Conservation (phyloP, 1,140 invertebrate genomes). For the Drosophila kohkoa region DNA sequence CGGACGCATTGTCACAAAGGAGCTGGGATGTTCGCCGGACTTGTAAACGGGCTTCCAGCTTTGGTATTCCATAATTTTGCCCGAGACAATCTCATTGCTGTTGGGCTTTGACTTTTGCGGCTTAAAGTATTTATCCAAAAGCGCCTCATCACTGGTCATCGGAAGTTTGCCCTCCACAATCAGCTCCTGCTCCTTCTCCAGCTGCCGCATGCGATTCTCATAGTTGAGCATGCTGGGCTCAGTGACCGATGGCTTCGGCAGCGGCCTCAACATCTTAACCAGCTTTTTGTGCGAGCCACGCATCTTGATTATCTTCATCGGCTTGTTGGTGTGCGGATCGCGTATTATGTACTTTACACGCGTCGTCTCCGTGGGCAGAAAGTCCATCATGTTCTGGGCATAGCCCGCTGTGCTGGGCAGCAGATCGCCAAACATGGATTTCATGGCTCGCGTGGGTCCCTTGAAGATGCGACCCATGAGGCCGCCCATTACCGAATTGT, state of each 20-base stretch:
- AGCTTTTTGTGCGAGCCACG: slow-evolving; percentile 69
- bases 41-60: slow-evolving; percentile 76
- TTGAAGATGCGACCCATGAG: slow-evolving; percentile 69
- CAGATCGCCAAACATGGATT: slow-evolving; percentile 65
- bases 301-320: slow-evolving; percentile 78
- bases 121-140: slow-evolving; percentile 70
- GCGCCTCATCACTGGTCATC: slow-evolving; percentile 60
- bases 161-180: slow-evolving; percentile 75
- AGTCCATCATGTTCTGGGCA: slow-evolving; percentile 61
- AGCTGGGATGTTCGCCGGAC: slow-evolving; percentile 49
- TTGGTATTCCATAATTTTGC: slow-evolving; percentile 72
- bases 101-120: slow-evolving; percentile 34
- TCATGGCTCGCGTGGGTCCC: slow-evolving; percentile 64
- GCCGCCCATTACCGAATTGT: slow-evolving; percentile 70
- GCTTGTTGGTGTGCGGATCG: slow-evolving; percentile 75
- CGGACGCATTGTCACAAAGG: slow-evolving; percentile 60
- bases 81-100: slow-evolving; percentile 65
- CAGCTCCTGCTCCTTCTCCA: slow-evolving; percentile 78
- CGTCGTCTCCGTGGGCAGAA: slow-evolving; percentile 76
- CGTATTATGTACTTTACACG: slow-evolving; percentile 75
- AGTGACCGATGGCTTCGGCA: slow-evolving; percentile 56
- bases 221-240: slow-evolving; percentile 53
- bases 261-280: slow-evolving; percentile 57
- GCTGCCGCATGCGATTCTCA: slow-evolving; percentile 60
- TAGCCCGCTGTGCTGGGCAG: slow-evolving; percentile 54